Conservation (phyloP, 2,113 vertebrate genomes). For the Microcebus lehilahytsara region DNA sequence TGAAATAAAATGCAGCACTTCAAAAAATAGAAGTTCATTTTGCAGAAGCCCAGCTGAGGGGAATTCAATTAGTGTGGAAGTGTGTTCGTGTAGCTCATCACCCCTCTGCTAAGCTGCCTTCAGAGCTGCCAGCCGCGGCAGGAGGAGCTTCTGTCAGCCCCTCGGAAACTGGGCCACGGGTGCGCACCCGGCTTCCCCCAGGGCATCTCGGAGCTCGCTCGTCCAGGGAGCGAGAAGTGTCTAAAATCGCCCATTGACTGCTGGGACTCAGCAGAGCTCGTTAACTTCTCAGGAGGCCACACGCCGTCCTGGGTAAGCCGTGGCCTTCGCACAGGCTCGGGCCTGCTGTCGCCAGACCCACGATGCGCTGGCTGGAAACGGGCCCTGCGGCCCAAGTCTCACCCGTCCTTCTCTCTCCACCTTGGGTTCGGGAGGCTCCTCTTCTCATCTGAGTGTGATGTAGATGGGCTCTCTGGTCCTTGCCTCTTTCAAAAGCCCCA, state of each 20-base stretch:
- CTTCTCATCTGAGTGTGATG: background rate
- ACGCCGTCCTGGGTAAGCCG: background rate
- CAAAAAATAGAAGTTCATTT: constrained; percentile 75
- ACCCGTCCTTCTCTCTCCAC: background rate
- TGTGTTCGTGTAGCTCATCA: constrained; percentile 57
- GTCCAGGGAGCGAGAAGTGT: constrained; percentile 11
- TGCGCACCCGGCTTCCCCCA: constrained; percentile 7
- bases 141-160: constrained; percentile 63
- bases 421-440: background rate
- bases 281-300: background rate
- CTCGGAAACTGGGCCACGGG: constrained; percentile 68
- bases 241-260: rapidly evolving
- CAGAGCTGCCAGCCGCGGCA: constrained; percentile 55
- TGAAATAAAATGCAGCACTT: constrained; percentile 69
- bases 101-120: constrained; percentile 60
- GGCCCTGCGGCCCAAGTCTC: background rate
- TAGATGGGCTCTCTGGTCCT: background rate
- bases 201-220: constrained; percentile 31
- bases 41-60: constrained; percentile 53
- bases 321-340: background rate
- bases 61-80: constrained; percentile 70
- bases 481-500: background rate
- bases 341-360: background rate
- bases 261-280: background rate
- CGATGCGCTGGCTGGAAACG: background rate